Evolutionary conservation across 2,888 invertebrate species (phyloP).

Genomic region (Drosophila bunnanda): DNA sequence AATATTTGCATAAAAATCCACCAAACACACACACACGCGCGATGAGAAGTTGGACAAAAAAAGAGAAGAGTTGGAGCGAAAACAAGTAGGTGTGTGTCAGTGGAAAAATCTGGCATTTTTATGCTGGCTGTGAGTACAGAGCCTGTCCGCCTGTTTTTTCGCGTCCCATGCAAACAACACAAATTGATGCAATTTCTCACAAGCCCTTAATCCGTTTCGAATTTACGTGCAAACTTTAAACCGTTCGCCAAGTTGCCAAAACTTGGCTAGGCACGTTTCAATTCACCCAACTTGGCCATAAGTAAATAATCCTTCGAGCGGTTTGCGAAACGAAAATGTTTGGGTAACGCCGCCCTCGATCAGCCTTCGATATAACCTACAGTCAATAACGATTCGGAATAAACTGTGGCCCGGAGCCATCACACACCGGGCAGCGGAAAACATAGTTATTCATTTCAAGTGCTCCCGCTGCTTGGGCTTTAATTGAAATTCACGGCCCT

Average conservation of each 20-base stretch:
- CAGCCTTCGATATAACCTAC: slow-evolving; percentile 22
- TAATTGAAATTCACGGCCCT: slow-evolving; percentile 74
- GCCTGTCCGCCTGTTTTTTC: slow-evolving; percentile 10
- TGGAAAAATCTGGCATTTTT: slow-evolving; percentile 19
- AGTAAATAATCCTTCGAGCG: slow-evolving; percentile 64
- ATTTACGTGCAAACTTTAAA: slow-evolving; percentile 58
- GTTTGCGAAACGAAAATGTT: slow-evolving; percentile 24
- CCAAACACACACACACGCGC: slow-evolving; percentile 19
- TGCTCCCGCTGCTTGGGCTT: slow-evolving; percentile 42
- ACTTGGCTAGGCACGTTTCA: slow-evolving; percentile 59
- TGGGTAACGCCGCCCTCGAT: slow-evolving; percentile 11
- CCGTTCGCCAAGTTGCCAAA: slow-evolving; percentile 17
- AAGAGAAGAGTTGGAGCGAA: neutral
- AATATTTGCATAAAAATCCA: slow-evolving; percentile 74
- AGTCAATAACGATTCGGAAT: slow-evolving; percentile 39
- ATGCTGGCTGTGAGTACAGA: slow-evolving; percentile 20
- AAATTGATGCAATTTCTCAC: slow-evolving; percentile 43
- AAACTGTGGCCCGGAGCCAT: slow-evolving; percentile 24
- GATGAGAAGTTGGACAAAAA: slow-evolving; percentile 6
- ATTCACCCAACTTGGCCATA: slow-evolving; percentile 63
- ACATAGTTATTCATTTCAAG: slow-evolving; percentile 72
- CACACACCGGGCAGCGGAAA: slow-evolving; percentile 22
- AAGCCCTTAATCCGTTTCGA: slow-evolving; percentile 62
- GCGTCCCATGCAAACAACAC: slow-evolving; percentile 33
- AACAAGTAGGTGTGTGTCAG: slow-evolving; percentile 1